Evolutionary conservation across 2,797 vertebrate genomes (phyloP).

Genomic region (Gymnodraco acuticeps): DNA sequence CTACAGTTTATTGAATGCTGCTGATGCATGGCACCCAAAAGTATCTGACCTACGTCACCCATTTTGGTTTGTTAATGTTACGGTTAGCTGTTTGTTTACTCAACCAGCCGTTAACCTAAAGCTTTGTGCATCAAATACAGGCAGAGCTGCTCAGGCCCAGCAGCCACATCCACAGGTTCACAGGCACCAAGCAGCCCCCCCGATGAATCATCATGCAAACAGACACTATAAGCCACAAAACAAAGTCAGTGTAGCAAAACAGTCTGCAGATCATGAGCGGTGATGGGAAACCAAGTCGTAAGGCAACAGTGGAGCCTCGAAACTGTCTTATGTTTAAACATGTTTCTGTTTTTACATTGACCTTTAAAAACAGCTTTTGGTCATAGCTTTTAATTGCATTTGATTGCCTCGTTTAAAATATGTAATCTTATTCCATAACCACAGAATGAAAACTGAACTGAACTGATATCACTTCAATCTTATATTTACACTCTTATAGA

Average conservation of each 20-base stretch:
- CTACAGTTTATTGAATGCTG: conserved; percentile 41
- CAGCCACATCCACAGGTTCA: conserved; percentile 41
- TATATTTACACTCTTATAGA: not conserved
- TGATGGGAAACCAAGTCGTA: conserved; percentile 52
- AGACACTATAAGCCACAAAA: conserved; percentile 45
- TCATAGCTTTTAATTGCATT: not conserved
- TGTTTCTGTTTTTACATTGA: conserved; percentile 17
- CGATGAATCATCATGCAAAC: conserved; percentile 74
- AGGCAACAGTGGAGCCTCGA: conserved; percentile 14
- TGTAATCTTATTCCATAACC: not conserved
- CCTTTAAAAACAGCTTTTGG: not conserved
- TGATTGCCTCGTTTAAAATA: conserved; percentile 2
- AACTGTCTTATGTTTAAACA: conserved; percentile 5
- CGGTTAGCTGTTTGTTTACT: conserved; percentile 42
- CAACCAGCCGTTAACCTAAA: conserved; percentile 39
- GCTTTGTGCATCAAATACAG: conserved; percentile 40
- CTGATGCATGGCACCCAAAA: conserved; percentile 35
- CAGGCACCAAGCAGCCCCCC: conserved; percentile 31
- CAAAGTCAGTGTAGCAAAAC: conserved; percentile 17
- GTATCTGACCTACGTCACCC: conserved; percentile 37
- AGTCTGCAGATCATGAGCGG: conserved; percentile 33
- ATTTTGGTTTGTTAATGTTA: conserved; percentile 44
- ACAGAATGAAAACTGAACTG: not conserved
- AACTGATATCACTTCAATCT: not conserved
- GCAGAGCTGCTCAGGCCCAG: conserved; percentile 18